Evolutionary conservation across 1,140 invertebrate genomes (phyloP), one percentile per base, ranked within the genome.

Genomic region (Drosophila pectinifera): DNA sequence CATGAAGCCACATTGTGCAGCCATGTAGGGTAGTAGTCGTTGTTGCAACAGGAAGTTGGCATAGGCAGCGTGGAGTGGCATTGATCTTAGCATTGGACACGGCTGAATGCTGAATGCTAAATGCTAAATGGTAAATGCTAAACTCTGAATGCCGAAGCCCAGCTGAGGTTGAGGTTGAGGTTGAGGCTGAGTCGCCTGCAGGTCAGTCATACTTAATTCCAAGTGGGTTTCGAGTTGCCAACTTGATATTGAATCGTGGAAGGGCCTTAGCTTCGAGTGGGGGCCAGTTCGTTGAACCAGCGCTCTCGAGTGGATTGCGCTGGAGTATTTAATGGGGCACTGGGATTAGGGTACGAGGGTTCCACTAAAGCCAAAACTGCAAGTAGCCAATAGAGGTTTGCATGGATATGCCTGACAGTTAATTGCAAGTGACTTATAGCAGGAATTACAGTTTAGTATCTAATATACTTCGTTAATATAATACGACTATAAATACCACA

Each of bases 11-110:
- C 51, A 59, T 26, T 64, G 67, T 70, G 68, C n/a, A n/a, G n/a
- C 65, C 68, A 72, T 72, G 51, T 86, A 72, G 82, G 83, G 83
- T 86, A 86, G 82, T 88, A 88, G 82, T 83, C 36, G 80, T 73
- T 49, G 76, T 70, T 55, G 73, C 78, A 76, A 64, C 83, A 86
- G 83, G 83, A 86, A 86, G 83, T 86, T 81, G 68, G 78, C 81
- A 76, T 57, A 59, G 64, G 22, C 63, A 49, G 28, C 59, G 61
- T 78, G 74, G 67, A 82, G 74, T 84, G 84, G 84, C 84, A 88
- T 88, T 88, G 84, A 88, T 88, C 84, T 88, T 88, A 88, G 84
- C 84, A 88, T 89, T 88, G 80, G 80, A 83, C 79, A 72, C 55
- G 53, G 22, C 57, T 58, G 65, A 72, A 70, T 72, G 65, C 68